phyloP scores from a whole-genome alignment of 1,140 invertebrate genomes.

The Neomicropteryx cornuta region DNA sequence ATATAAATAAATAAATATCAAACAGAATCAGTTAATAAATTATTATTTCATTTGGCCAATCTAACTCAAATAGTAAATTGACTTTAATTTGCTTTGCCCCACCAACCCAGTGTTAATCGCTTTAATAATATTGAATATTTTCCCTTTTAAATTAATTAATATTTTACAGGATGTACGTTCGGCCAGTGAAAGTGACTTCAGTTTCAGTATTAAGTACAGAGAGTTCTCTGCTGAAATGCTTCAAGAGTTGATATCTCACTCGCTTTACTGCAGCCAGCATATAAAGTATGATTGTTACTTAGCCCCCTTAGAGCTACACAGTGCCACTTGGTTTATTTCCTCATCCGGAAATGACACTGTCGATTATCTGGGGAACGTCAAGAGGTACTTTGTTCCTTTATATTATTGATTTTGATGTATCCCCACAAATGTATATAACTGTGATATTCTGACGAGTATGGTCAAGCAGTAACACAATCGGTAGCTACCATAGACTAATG shows the following conservation, averaged over 20 bases:
- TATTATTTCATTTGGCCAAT: too few species aligned
- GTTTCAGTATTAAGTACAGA: conserved; percentile 74
- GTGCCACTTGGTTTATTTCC: conserved; percentile 82
- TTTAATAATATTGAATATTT: too few species aligned
- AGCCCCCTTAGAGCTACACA: conserved; percentile 76
- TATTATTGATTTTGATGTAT: conserved; percentile 2
- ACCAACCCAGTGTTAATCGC: too few species aligned
- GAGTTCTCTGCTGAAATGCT: conserved; percentile 85
- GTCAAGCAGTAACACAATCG: too few species aligned
- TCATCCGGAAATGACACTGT: conserved; percentile 65
- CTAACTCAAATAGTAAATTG: too few species aligned
- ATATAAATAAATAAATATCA: too few species aligned
- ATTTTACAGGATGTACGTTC: conserved; percentile 60
- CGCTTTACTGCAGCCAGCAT: conserved; percentile 79
- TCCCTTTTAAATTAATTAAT: too few species aligned
- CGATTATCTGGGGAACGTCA: conserved; percentile 75
- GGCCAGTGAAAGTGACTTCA: conserved; percentile 62
- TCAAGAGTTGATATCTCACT: conserved; percentile 78
- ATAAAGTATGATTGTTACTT: conserved; percentile 87
- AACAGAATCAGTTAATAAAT: too few species aligned
- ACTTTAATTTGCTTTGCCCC: too few species aligned
- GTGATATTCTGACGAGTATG: too few species aligned
- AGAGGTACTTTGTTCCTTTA: conserved; percentile 46
- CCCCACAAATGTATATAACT: too few species aligned
- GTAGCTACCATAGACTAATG: too few species aligned